Conservation (phyloP, 2,113 vertebrate genomes). For the Grammomys surdaster region DNA sequence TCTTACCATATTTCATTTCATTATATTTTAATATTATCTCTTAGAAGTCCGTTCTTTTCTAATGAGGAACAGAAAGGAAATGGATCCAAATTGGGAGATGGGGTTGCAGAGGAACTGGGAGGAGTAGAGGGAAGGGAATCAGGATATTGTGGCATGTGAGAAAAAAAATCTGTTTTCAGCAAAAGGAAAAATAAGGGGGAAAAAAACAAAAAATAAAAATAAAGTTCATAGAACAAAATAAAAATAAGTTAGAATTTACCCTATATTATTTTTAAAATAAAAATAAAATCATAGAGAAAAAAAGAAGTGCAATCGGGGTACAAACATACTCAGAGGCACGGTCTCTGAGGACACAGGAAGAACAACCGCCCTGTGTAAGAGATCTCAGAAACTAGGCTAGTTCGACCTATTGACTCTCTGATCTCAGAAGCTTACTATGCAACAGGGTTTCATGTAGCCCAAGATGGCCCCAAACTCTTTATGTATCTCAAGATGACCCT, state of each 20-base stretch:
- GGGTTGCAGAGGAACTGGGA: not conserved
- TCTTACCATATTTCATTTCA: not conserved
- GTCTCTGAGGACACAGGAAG: not conserved
- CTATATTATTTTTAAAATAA: not conserved
- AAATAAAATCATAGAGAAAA: not conserved
- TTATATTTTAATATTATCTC: not conserved
- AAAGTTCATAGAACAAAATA: not conserved
- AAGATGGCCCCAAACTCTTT: not conserved
- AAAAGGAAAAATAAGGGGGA: not conserved
- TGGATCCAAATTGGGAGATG: not conserved
- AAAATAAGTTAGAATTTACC: not conserved
- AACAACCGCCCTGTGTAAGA: fast-evolving
- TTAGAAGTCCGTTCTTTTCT: not conserved
- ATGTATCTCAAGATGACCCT: not conserved
- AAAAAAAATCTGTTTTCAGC: not conserved
- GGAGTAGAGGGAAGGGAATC: not conserved
- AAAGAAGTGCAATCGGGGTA: not conserved
- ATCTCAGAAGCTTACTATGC: not conserved
- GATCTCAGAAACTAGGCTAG: not conserved
- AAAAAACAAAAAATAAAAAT: not conserved
- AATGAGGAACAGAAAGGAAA: not conserved
- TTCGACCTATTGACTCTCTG: not conserved
- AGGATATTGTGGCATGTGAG: not conserved
- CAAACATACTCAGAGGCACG: not conserved
- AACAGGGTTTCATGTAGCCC: not conserved